Percentiles rank a stretch among this genome's conserved stretches.
Conservation (phyloP, 2,113 vertebrate genomes). For the Gopherus evgoodei region DNA sequence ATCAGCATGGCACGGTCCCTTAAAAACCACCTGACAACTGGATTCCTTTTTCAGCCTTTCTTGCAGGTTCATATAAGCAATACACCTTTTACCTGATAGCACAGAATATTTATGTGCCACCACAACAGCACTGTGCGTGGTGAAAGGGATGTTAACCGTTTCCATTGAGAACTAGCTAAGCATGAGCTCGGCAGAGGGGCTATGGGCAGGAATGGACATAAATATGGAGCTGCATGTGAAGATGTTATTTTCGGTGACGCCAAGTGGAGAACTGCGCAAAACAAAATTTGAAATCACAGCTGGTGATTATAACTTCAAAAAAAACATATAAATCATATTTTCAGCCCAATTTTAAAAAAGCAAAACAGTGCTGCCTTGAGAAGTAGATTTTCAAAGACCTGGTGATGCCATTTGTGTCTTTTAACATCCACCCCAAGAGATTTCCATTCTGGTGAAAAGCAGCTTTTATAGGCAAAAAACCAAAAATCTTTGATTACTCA, state of each 20-base stretch:
- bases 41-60: not conserved
- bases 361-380: conserved; percentile 17
- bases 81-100: not conserved
- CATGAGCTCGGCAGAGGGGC: not conserved
- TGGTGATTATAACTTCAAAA: too few species aligned
- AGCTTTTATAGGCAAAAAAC: not conserved
- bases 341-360: conserved; percentile 8
- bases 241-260: not conserved
- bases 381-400: conserved; percentile 27
- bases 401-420: not conserved
- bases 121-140: not conserved
- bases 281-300: not conserved
- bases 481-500: not conserved
- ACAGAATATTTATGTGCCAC: not conserved
- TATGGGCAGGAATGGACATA: not conserved
- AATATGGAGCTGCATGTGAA: not conserved
- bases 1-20: not conserved
- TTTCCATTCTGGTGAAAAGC: not conserved
- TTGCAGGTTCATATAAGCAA: not conserved
- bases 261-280: not conserved
- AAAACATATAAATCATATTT: not conserved
- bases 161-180: too few species aligned
- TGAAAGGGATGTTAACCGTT: not conserved
- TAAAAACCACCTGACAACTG: not conserved
- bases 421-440: not conserved